Percentiles rank a stretch among this genome's conserved stretches.
phyloP scores from a whole-genome alignment of 2,113 vertebrate species.

The Mugil cephalus region DNA sequence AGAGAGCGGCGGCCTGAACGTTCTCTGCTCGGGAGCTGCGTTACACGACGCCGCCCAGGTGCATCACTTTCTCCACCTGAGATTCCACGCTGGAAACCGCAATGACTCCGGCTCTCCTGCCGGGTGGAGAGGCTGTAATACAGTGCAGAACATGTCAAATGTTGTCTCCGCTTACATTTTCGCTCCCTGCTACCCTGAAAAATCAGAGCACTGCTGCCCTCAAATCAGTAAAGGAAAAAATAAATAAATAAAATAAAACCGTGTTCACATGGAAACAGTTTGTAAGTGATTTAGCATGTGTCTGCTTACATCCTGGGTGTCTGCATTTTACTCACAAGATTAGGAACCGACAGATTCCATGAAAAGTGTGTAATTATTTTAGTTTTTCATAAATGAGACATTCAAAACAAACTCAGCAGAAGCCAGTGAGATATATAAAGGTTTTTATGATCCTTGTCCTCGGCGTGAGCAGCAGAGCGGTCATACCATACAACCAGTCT shows the following conservation, averaged over 20 bases:
- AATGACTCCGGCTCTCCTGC: conserved; percentile 13
- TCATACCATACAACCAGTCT: conserved; percentile 8
- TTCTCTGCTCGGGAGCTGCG: conserved; percentile 42
- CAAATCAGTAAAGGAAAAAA: background rate
- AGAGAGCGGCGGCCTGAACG: conserved; percentile 38
- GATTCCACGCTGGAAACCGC: conserved; percentile 24
- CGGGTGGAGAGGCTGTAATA: conserved; percentile 21
- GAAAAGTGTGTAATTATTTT: conserved; percentile 24
- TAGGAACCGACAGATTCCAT: conserved; percentile 23
- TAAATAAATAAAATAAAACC: conserved; percentile 17
- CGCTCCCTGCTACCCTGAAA: conserved; percentile 11
- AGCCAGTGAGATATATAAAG: conserved; percentile 15
- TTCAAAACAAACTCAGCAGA: conserved; percentile 37
- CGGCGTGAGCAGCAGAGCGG: conserved; percentile 14
- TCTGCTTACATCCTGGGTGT: background rate
- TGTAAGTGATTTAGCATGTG: conserved; percentile 38
- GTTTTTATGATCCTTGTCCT: conserved; percentile 31
- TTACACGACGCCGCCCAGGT: conserved; percentile 49
- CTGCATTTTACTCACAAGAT: conserved; percentile 18
- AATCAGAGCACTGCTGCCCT: conserved; percentile 18
- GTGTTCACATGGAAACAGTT: conserved; percentile 45
- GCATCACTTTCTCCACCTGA: conserved; percentile 63
- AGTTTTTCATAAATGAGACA: conserved; percentile 23
- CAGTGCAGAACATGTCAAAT: conserved; percentile 5
- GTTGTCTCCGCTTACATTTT: background rate